Base-by-base conservation (phyloP, 2,888 invertebrate genomes). In the Oligia strigilis region DNA sequence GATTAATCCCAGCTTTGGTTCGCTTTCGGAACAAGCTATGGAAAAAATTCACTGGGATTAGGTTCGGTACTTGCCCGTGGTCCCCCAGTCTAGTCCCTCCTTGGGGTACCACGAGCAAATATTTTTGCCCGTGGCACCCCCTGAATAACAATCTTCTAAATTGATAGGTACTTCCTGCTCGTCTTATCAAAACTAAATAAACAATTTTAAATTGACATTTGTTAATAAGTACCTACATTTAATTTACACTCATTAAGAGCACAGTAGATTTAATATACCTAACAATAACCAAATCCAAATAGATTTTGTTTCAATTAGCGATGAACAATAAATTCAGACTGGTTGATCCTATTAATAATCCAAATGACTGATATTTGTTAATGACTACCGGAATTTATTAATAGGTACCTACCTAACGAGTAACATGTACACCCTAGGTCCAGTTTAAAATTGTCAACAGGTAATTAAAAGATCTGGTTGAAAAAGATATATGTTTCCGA, bases 1-100 rank as follows among this genome's bases (percentile, higher is more conserved):
- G 71, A 86, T 78, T 78, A 83, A 84, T 78, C 66, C 71, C 64
- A 52, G 73, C 66, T 83, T 86, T 86, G 73, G 71, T 83, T 71
- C 71, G 58, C 23, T 72, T 77, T 72, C 49, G 64, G 64, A 69
- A 75, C 84, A 71, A 77, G 76, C 86, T 64, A 72, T 72, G n/a
- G 55, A 86, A 77, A 86, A 86, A 72, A 82, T 71, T 77, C 71
- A 58, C 58, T 83, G 17, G n/a, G 49, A 83, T 77, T 71, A 23
- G 19, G 13, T 73, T 29, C 29, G 29, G 29, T 29, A 29, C 29
- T 29, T 29, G 29, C 29, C 29, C 29, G 29, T 29, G 29, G 29
- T 29, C 29, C 29, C 29, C 29, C 29, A 29, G 29, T 29, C 29
- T 29, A 29, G 29, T 29, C 29, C 29, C 29, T 0, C 29, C 29